Percentiles rank a stretch among this genome's conserved stretches.
phyloP scores from a whole-genome alignment of 2,888 invertebrate genomes.

The Lepidocyrtinus sp. region DNA sequence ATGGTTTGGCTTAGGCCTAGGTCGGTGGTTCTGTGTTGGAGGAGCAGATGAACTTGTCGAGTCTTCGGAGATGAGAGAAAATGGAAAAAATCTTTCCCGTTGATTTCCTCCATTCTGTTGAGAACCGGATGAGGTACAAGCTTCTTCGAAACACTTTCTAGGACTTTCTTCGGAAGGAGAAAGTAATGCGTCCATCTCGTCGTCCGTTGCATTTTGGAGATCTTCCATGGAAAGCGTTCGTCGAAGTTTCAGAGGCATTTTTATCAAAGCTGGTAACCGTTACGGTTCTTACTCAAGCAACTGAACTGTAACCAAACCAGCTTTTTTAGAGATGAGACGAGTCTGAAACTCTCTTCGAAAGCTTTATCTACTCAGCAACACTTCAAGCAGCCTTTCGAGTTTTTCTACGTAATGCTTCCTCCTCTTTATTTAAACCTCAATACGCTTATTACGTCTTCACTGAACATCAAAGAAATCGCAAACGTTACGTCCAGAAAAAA shows the following conservation, averaged over 20 bases:
- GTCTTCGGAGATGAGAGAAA: conserved; percentile 53
- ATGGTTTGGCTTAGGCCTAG: conserved; percentile 42
- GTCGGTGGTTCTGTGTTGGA: conserved; percentile 10
- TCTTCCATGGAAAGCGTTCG: conserved; percentile 67
- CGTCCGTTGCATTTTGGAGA: conserved; percentile 65
- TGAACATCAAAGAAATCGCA: background rate
- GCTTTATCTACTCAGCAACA: no score
- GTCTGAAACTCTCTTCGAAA: no score
- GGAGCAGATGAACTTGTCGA: conserved; percentile 25
- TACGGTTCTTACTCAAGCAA: conserved; percentile 43
- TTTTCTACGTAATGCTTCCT: no score
- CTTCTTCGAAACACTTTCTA: conserved; percentile 17
- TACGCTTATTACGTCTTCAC: background rate
- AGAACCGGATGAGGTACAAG: conserved; percentile 12
- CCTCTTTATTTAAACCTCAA: background rate
- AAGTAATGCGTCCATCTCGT: conserved; percentile 68
- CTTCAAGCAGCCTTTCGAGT: no score
- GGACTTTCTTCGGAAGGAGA: conserved; percentile 54
- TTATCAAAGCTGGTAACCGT: background rate
- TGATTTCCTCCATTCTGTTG: conserved; percentile 46
- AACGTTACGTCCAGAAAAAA: background rate
- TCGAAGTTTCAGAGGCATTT: conserved; percentile 65
- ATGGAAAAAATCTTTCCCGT: conserved; percentile 57
- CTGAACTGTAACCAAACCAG: conserved; percentile 36
- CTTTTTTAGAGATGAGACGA: no score